These are phyloP conservation scores for Chauna torquata DNA, from an alignment of 2,113 vertebrate species.

Conservation along the genomic window DNA sequence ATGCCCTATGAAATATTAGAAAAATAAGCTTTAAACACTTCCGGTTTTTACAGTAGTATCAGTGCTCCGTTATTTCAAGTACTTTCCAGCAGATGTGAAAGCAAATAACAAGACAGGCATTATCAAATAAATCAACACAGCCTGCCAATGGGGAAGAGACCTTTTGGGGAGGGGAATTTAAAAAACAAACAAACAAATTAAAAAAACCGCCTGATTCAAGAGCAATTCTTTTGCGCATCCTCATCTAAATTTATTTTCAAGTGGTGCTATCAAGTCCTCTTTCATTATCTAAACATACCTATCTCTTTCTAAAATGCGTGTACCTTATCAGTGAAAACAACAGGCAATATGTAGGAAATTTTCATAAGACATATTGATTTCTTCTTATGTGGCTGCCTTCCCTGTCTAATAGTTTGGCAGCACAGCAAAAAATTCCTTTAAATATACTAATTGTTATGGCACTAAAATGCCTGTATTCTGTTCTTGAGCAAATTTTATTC, in stretches of 20 bases:
- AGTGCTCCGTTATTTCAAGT: fast-evolving
- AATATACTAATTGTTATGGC: background rate
- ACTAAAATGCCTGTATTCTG: no score
- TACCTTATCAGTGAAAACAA: background rate
- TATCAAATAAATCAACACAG: no score
- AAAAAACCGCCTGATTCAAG: background rate
- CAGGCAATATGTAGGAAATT: background rate
- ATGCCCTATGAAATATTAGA: background rate
- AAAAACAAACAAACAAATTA: background rate
- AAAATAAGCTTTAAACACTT: background rate
- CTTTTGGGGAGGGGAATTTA: background rate
- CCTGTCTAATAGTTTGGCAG: background rate
- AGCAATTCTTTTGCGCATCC: background rate
- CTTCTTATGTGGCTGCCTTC: background rate
- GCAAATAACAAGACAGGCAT: no score
- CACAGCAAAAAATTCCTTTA: background rate
- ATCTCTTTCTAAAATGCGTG: fast-evolving
- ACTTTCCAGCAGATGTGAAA: background rate
- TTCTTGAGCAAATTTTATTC: background rate
- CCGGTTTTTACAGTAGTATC: no score
- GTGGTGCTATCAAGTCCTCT: background rate
- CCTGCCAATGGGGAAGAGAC: background rate
- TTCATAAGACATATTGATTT: background rate
- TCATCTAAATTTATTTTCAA: background rate
- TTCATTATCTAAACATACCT: background rate